A percentile compares a stretch with the other conserved stretches of the same genome.
Conservation (phyloP, 1,140 invertebrate genomes). For the Cydia splendana region DNA sequence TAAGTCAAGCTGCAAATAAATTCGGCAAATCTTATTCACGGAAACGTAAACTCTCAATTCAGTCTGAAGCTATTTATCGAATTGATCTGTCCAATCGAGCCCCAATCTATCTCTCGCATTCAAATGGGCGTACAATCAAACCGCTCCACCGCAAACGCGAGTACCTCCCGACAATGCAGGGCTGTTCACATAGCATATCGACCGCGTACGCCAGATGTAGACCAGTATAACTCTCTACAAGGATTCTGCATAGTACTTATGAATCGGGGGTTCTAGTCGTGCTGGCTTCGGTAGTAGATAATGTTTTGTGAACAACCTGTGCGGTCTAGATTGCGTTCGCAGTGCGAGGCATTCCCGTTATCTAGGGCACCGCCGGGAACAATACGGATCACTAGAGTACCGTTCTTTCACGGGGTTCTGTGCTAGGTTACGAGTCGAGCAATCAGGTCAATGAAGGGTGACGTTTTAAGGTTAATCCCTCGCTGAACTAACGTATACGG, state of each 20-base stretch:
- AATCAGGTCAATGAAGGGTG: slow-evolving; percentile 67
- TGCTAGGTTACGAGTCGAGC: slow-evolving; percentile 58
- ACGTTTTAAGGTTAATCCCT: slow-evolving; percentile 47
- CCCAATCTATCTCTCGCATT: slow-evolving; percentile 22
- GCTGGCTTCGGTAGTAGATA: neutral
- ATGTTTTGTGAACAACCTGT: slow-evolving; percentile 51
- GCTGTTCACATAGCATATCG: neutral
- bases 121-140: slow-evolving; percentile 25
- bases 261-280: neutral
- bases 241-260: neutral
- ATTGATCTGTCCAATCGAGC: slow-evolving; percentile 17
- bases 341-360: slow-evolving; percentile 52
- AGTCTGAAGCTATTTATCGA: slow-evolving; percentile 1
- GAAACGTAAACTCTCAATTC: slow-evolving; percentile 9
- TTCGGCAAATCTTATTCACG: neutral
- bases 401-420: slow-evolving; percentile 60
- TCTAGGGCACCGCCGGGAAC: slow-evolving; percentile 64
- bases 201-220: neutral
- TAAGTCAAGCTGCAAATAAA: neutral
- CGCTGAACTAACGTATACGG: slow-evolving; percentile 2
- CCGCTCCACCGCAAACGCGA: slow-evolving; percentile 13
- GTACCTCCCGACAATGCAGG: slow-evolving; percentile 12
- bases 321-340: slow-evolving; percentile 70
- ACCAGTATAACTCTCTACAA: neutral
- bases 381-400: slow-evolving; percentile 64